Base-by-base conservation (phyloP, 2,888 invertebrate species). In the Tetropium fuscum region DNA sequence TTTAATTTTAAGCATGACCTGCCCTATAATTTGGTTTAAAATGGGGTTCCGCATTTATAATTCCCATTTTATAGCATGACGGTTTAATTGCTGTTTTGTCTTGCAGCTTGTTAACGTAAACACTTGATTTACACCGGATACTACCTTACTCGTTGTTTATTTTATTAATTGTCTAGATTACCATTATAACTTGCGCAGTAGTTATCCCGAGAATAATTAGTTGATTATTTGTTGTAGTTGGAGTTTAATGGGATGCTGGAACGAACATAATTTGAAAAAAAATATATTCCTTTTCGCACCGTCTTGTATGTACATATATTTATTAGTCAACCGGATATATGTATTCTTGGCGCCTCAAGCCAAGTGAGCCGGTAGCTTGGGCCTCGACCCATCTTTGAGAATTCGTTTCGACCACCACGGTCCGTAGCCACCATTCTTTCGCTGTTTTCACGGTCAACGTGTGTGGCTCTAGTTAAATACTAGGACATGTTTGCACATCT, bases 151-250 rank as follows among this genome's bases (percentile, higher is more conserved):
- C 27, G 20, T 38, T 61, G 60, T 61, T 61, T 61, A 57, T 57
- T 57, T 61, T 57, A 38, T 57, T 53, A 61, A 61, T 47, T 48
- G 53, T 27, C 48, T 57, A 57, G 53, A 61, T 61, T 61, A 53
- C 60, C 15, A 13, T 19, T 22, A 34, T 40, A 38, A 51, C 40
- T 20, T n/a, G n/a, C n/a, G n/a, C n/a, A n/a, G n/a, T n/a, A n/a
- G n/a, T n/a, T n/a, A n/a, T n/a, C n/a, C n/a, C n/a, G n/a, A n/a
- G n/a, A n/a, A n/a, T n/a, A n/a, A n/a, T n/a, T n/a, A n/a, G n/a
- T n/a, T n/a, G n/a, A n/a, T n/a, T n/a, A n/a, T n/a, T n/a, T n/a
- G n/a, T n/a, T n/a, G n/a, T n/a, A n/a, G n/a, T n/a, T n/a, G n/a
- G n/a, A n/a, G n/a, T n/a, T n/a, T n/a, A n/a, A n/a, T n/a, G n/a